These are phyloP conservation scores for Zootoca vivipara DNA, from an alignment of 2,113 vertebrate genomes.

Conservation along the genomic window DNA sequence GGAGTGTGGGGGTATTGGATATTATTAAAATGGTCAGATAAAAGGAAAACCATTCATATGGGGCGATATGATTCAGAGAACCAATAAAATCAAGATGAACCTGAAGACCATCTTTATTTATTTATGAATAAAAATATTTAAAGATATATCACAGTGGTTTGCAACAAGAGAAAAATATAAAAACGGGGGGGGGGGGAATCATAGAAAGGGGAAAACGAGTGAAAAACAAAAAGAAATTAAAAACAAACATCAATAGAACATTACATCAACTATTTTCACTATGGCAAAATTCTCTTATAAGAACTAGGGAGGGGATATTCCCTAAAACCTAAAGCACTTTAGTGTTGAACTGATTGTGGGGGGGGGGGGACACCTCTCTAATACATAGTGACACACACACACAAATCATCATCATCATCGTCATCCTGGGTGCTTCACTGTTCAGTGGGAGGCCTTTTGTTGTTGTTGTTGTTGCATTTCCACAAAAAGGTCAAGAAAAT, in stretches of 20 bases:
- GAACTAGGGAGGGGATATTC: neutral
- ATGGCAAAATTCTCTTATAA: neutral
- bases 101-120: neutral
- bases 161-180: too few species aligned
- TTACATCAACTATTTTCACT: neutral
- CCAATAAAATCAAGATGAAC: neutral
- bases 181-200: too few species aligned
- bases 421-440: neutral
- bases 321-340: neutral
- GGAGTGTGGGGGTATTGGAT: neutral
- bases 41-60: neutral
- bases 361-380: neutral
- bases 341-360: neutral
- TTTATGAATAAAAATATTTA: too few species aligned
- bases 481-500: neutral
- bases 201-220: too few species aligned
- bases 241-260: too few species aligned
- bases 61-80: neutral
- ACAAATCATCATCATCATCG: too few species aligned
- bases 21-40: neutral
- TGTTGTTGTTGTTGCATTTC: too few species aligned
- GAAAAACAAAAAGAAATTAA: too few species aligned
- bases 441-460: neutral
- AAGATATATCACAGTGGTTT: too few species aligned
- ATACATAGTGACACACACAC: neutral